A percentile compares a stretch with the other conserved stretches of the same genome.
Evolutionary conservation across 2,113 vertebrate species (phyloP).

Genomic region (Chascanopsetta lugubris): DNA sequence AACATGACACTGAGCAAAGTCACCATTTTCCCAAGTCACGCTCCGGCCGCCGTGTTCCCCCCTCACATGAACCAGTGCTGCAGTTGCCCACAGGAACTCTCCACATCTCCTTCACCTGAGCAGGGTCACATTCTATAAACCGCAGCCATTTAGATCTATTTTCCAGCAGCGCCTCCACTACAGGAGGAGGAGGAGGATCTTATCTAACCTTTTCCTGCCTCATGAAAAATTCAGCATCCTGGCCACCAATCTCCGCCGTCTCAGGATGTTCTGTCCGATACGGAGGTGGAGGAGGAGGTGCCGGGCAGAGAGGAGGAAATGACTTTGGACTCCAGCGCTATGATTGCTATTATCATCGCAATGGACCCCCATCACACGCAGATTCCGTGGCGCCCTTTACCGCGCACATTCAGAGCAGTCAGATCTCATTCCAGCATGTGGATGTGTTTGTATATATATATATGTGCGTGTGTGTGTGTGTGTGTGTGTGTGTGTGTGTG

Average conservation of each 20-base stretch:
- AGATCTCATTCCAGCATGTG: constrained; percentile 28
- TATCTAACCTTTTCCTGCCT: constrained; percentile 82
- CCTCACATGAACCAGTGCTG: neutral
- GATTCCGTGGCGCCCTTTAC: constrained; percentile 39
- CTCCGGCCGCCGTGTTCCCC: neutral
- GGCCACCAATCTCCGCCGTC: constrained; percentile 78
- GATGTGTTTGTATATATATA: constrained; percentile 24
- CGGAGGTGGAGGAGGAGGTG: constrained; percentile 57
- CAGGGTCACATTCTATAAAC: constrained; percentile 49
- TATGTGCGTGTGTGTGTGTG: constrained; percentile 13
- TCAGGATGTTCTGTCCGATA: constrained; percentile 77
- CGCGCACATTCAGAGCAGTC: constrained; percentile 15
- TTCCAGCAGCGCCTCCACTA: constrained; percentile 62
- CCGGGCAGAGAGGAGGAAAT: constrained; percentile 69
- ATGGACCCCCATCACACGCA: constrained; percentile 51
- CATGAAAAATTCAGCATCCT: constrained; percentile 82
- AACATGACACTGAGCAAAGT: neutral
- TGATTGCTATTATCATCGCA: constrained; percentile 59
- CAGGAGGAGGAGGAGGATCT: constrained; percentile 76
- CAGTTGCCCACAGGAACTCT: constrained; percentile 1
- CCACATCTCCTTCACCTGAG: constrained; percentile 9
- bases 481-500: constrained; percentile 10
- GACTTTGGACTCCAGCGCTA: constrained; percentile 65
- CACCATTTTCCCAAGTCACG: constrained; percentile 2
- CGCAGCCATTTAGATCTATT: constrained; percentile 44